phyloP scores from a whole-genome alignment of 2,797 vertebrate genomes.

The Chloroceryle amazona region DNA sequence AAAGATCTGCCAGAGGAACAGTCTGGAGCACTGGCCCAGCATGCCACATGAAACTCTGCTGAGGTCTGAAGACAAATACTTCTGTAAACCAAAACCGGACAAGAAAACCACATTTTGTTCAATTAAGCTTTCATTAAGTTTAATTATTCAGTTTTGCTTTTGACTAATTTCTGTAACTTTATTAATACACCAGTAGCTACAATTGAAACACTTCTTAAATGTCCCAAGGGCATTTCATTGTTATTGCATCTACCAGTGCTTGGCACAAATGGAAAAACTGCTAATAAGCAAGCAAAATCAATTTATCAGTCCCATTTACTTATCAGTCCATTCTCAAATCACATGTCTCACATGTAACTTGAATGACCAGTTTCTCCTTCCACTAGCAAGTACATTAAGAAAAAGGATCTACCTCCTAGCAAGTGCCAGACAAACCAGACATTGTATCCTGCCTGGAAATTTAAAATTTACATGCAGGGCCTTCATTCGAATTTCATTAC shows the following conservation, averaged over 20 bases:
- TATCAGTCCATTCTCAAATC: conserved; percentile 49
- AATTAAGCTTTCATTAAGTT: conserved; percentile 28
- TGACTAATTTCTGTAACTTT: neutral
- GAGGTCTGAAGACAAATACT: neutral
- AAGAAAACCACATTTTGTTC: neutral
- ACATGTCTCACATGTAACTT: neutral
- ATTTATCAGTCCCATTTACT: conserved; percentile 7
- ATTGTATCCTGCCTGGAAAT: neutral
- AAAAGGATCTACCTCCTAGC: conserved; percentile 28
- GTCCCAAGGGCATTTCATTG: neutral
- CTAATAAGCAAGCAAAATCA: conserved; percentile 12
- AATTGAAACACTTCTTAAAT: neutral
- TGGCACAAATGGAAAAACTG: neutral
- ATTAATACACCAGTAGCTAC: neutral
- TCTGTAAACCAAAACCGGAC: neutral
- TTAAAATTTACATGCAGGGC: neutral
- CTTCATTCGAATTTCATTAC: neutral
- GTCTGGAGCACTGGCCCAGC: neutral
- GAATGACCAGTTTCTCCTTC: conserved; percentile 39
- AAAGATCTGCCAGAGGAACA: neutral
- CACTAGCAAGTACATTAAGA: neutral
- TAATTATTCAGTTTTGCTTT: conserved; percentile 38
- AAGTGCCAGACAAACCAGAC: neutral
- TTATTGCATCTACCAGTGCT: neutral
- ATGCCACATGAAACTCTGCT: neutral